Base-by-base conservation (phyloP, 2,113 vertebrate genomes). In the Pithys albifrons region DNA sequence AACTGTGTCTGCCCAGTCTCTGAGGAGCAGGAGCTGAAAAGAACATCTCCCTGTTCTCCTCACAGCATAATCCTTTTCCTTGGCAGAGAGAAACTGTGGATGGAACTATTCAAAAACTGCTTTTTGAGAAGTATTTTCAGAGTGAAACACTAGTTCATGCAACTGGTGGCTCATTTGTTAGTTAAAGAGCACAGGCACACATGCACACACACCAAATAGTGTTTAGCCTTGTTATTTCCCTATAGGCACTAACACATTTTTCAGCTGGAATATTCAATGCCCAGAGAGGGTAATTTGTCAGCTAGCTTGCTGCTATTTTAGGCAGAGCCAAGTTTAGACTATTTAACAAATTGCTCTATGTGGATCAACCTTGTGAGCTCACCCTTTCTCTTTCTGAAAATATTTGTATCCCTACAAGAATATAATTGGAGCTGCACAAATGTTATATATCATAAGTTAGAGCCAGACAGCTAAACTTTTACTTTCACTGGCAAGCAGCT, bases 201-300 rank as follows among this genome's bases (percentile, higher is more conserved):
- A 31, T 1, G n/a, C 75, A 73, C 64, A 51, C 66, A 46, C 81
- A 70, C 62, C 55, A 67, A 74, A 58, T 0, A 74, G n/a, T 51
- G 43, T 72, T 94, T 51, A 94, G 78, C 71, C 85, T 89, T 82
- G 74, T 73, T 85, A 89, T 96, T 96, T 96, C 89, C 95, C 94
- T 64, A 57, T 8, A 49, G 94, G 57, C 82, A 70, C 78, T 9
- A 83, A 46, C 62, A 33, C 58, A 90, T 95, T 96, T 95, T 90
- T 95, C 95, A 85, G 79, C 78, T n/a, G 46, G 43, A 71, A 64
- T 91, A 91, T n/a, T 65, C 85, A 85, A 43, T 76, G 76, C 91
- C 93, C 84, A 81, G 61, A 59, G 94, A 95, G 91, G 79, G 85
- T 52, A 88, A 96, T 95, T 81, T 91, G 65, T 95, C 91, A 96